A percentile compares a stretch with the other conserved stretches of the same genome.
Evolutionary conservation across 2,797 vertebrate species (phyloP).

Genomic region (Oreochromis mossambicus): DNA sequence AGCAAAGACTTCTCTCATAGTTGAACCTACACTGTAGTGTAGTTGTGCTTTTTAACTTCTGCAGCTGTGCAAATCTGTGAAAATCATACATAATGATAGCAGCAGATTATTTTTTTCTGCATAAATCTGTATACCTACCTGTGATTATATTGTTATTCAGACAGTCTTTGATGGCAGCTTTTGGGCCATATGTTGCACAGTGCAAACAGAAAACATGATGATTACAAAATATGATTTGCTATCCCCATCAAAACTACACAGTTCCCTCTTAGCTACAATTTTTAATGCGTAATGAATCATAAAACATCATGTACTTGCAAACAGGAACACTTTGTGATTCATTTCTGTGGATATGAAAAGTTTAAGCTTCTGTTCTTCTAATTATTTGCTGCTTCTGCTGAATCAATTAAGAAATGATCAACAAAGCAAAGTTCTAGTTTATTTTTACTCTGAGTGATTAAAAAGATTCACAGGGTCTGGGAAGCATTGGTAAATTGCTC

Average conservation of each 20-base stretch:
- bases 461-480: background rate
- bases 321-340: background rate
- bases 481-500: background rate
- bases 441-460: background rate
- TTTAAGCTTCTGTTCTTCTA: background rate
- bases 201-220: background rate
- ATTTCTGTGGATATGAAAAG: background rate
- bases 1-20: background rate
- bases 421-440: background rate
- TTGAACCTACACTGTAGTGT: background rate
- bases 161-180: background rate
- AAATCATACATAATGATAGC: background rate
- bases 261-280: background rate
- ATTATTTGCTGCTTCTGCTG: background rate
- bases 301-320: background rate
- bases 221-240: background rate
- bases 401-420: background rate
- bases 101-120: background rate
- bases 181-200: background rate
- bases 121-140: background rate
- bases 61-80: background rate
- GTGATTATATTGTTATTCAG: constrained; percentile 4
- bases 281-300: background rate
- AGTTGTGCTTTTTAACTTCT: background rate
- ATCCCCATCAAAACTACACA: background rate